Evolutionary conservation across 2,797 vertebrate genomes (phyloP).

Genomic region (Enteromius afrohamiltoni): DNA sequence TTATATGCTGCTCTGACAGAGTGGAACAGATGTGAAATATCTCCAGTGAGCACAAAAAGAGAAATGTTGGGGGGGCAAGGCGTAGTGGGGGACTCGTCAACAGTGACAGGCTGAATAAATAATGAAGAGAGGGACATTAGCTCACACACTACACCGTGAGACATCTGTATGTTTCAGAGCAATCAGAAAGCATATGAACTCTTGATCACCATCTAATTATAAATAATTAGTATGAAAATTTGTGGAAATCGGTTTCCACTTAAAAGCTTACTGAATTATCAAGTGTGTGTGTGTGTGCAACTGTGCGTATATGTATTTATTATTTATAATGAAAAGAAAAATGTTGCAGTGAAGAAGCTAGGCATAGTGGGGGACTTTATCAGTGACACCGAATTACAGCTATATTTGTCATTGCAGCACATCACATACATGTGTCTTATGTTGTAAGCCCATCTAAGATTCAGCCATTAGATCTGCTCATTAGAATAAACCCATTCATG

Average conservation of each 20-base stretch:
- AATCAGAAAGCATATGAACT: not conserved
- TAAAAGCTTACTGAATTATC: not conserved
- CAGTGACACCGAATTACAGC: not conserved
- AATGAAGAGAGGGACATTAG: conserved; percentile 39
- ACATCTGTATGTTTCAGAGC: conserved; percentile 42
- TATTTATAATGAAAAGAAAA: too few relatives aligned
- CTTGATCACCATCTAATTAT: conserved; percentile 19
- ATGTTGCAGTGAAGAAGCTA: too few relatives aligned
- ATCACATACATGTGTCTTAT: conserved; percentile 1
- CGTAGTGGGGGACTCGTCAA: conserved; percentile 1
- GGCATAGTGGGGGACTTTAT: not conserved
- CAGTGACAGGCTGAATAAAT: conserved; percentile 18
- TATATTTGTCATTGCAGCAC: not conserved
- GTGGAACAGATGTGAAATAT: conserved; percentile 52
- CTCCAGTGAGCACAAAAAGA: conserved; percentile 38
- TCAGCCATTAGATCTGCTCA: conserved; percentile 3
- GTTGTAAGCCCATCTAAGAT: not conserved
- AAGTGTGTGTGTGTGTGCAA: not conserved
- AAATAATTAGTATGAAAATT: conserved; percentile 9
- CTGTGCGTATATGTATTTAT: too few relatives aligned
- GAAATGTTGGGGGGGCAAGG: conserved; percentile 22
- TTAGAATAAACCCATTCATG: conserved; percentile 3
- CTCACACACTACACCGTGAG: not conserved
- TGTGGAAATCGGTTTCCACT: not conserved
- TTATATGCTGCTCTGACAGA: conserved; percentile 34